These are phyloP conservation scores for Ricordea florida DNA, from an alignment of 92 coral and sea anemone genomes.

Conservation along the genomic window DNA sequence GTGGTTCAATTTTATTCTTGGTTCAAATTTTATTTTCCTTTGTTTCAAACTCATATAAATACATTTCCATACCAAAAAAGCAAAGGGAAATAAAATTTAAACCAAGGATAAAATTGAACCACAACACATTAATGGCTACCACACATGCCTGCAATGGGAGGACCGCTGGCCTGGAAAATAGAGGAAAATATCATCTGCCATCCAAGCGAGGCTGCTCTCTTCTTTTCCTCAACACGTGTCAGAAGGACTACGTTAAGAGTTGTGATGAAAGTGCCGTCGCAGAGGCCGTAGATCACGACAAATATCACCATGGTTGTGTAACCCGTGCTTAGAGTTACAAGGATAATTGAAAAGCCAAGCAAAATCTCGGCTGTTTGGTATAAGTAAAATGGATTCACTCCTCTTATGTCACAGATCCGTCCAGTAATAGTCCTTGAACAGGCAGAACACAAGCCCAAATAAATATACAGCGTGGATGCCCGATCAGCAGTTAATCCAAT, in stretches of 20 bases:
- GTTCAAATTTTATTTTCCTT: no score
- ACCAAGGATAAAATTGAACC: no score
- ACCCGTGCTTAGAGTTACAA: constrained; percentile 23
- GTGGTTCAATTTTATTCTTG: no score
- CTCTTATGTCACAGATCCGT: constrained; percentile 22
- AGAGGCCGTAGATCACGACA: constrained; percentile 48
- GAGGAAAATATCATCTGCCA: constrained; percentile 34
- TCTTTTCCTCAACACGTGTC: constrained; percentile 6
- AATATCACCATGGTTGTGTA: constrained; percentile 21
- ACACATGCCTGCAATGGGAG: constrained; percentile 59
- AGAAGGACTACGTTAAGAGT: constrained; percentile 29
- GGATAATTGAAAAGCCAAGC: constrained; percentile 3
- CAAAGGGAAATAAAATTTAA: no score
- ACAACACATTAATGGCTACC: no score
- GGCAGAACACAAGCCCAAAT: constrained; percentile 42
- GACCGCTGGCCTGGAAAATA: constrained; percentile 41
- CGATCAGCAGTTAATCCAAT: constrained; percentile 43
- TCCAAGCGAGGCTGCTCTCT: constrained; percentile 38
- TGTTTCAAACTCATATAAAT: no score
- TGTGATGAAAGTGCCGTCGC: constrained; percentile 46
- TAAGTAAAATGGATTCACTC: constrained; percentile 9
- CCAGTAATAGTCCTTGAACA: constrained; percentile 23
- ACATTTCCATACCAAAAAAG: no score
- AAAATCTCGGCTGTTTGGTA: constrained; percentile 34
- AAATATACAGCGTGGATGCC: constrained; percentile 49